Evolutionary conservation across 2,888 invertebrate species (phyloP).

Genomic region (Cynaeus angustus): DNA sequence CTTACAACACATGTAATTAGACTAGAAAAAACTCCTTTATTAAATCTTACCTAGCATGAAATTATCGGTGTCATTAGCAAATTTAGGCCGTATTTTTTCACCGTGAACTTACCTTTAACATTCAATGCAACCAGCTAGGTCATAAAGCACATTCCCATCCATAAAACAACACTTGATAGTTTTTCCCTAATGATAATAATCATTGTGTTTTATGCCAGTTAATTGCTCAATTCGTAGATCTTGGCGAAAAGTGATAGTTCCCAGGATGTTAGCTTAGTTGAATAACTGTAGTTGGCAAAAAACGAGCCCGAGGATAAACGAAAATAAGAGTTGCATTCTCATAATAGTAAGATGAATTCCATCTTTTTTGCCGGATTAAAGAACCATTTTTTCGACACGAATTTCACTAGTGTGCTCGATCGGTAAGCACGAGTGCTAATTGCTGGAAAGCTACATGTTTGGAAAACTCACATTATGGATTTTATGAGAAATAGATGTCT

Average conservation of each 20-base stretch:
- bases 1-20: slow-evolving; percentile 14
- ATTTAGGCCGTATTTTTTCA: slow-evolving; percentile 29
- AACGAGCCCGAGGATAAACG: slow-evolving; percentile 30
- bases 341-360: background rate
- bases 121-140: slow-evolving; percentile 13
- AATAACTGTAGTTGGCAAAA: slow-evolving; percentile 30
- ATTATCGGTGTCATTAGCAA: slow-evolving; percentile 21
- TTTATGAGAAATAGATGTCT: slow-evolving; percentile 6
- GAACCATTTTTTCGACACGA: slow-evolving; percentile 19
- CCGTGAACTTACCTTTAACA: slow-evolving; percentile 26
- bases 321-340: slow-evolving; percentile 38
- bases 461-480: slow-evolving; percentile 14
- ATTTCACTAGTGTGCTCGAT: slow-evolving; percentile 14
- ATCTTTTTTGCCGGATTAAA: slow-evolving; percentile 9
- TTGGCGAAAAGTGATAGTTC: slow-evolving; percentile 38
- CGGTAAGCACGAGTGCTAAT: slow-evolving; percentile 6
- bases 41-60: slow-evolving; percentile 17
- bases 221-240: slow-evolving; percentile 3
- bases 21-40: slow-evolving; percentile 26
- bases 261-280: slow-evolving; percentile 29
- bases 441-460: slow-evolving; percentile 14
- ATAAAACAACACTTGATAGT: slow-evolving; percentile 4
- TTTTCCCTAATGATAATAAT: background rate
- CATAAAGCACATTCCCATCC: slow-evolving; percentile 3
- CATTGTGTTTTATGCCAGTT: slow-evolving; percentile 2